phyloP scores from a whole-genome alignment of 2,797 vertebrate species.

The Phoeniculus purpureus region DNA sequence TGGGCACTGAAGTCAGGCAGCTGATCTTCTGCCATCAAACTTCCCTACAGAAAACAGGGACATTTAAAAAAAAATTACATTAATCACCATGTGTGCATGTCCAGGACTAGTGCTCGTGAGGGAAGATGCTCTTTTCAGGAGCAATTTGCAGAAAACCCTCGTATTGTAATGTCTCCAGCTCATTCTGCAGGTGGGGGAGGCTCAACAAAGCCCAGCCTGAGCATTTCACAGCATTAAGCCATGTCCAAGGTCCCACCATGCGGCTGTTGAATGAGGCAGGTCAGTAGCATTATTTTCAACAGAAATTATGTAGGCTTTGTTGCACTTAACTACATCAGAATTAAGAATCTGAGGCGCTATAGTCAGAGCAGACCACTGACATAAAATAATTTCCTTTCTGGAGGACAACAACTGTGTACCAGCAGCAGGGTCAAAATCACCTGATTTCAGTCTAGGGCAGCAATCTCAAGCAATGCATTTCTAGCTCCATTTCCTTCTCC shows the following conservation, averaged over 20 bases:
- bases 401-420: background rate
- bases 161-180: background rate
- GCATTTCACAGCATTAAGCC: rapidly evolving
- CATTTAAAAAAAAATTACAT: background rate
- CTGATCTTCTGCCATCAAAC: background rate
- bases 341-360: background rate
- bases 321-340: background rate
- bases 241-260: rapidly evolving
- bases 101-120: background rate
- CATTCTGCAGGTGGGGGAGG: background rate
- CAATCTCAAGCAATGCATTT: background rate
- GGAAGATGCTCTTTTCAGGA: background rate
- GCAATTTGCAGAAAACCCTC: background rate
- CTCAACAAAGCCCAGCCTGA: background rate
- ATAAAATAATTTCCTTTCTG: background rate
- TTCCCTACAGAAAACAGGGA: background rate
- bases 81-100: background rate
- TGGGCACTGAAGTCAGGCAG: background rate
- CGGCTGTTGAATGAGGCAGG: rapidly evolving
- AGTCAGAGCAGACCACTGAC: background rate
- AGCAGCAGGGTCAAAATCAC: background rate
- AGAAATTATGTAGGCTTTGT: background rate
- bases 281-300: background rate
- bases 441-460: background rate
- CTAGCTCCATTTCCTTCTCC: background rate